These are phyloP conservation scores for Schizothorax lantsangensis DNA, from an alignment of 2,797 vertebrate genomes.

Conservation along the genomic window DNA sequence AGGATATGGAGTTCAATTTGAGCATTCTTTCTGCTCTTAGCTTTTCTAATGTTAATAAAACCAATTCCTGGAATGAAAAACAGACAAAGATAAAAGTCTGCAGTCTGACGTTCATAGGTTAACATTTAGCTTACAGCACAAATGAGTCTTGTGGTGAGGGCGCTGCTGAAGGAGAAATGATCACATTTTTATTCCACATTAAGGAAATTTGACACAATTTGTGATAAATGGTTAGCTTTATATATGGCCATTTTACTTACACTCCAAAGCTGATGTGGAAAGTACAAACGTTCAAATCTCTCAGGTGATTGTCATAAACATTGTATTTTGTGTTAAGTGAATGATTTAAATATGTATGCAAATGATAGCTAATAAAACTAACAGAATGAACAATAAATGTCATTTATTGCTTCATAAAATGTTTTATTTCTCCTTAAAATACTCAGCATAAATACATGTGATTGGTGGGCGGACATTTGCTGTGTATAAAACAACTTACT, in stretches of 20 bases:
- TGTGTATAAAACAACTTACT: neutral
- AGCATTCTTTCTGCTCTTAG: neutral
- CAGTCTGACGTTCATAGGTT: neutral
- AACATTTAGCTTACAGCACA: neutral
- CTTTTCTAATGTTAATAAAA: neutral
- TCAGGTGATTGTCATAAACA: neutral
- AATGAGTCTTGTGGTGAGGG: neutral
- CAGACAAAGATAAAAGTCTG: neutral
- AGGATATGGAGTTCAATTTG: neutral
- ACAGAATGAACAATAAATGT: neutral
- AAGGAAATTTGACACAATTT: neutral
- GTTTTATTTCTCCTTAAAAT: constrained; percentile 4
- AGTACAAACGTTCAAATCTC: neutral
- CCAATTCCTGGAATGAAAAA: constrained; percentile 5
- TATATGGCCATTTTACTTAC: neutral
- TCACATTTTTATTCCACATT: neutral
- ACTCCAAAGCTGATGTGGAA: neutral
- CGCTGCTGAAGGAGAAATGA: neutral
- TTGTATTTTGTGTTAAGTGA: neutral
- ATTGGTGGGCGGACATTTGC: neutral
- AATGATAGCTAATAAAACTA: neutral
- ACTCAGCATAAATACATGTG: neutral
- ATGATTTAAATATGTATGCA: neutral
- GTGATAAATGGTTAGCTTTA: neutral
- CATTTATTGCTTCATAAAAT: constrained; percentile 1